Percentiles rank a stretch among this genome's conserved stretches.
These are phyloP conservation scores for Galemys pyrenaicus DNA, from an alignment of 2,113 vertebrate genomes.

Conservation along the genomic window DNA sequence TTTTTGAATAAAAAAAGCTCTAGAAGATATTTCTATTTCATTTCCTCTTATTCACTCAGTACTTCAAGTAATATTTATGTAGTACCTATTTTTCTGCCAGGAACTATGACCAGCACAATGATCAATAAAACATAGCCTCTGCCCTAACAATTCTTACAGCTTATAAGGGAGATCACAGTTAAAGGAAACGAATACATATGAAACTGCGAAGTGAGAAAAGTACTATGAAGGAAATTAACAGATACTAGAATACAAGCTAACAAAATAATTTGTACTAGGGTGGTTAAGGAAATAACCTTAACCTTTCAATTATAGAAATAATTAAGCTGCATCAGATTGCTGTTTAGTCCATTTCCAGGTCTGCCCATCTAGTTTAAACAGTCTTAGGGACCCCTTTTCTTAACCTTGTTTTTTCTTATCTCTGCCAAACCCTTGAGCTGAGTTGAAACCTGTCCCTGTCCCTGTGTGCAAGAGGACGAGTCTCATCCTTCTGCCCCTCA, in stretches of 20 bases:
- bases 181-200: neutral
- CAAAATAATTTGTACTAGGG: neutral
- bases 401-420: neutral
- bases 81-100: neutral
- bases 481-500: neutral
- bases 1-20: constrained; percentile 45
- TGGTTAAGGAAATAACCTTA: neutral
- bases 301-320: neutral
- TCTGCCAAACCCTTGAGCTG: neutral
- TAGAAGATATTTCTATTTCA: neutral
- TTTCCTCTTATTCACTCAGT: neutral
- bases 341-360: neutral
- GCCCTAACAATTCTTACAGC: neutral
- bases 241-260: neutral
- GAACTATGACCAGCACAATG: neutral
- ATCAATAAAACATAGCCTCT: neutral
- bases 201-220: neutral
- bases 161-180: neutral
- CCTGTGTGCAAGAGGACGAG: neutral
- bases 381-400: neutral
- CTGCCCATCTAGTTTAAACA: neutral
- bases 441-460: neutral
- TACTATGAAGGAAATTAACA: neutral
- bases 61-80: neutral
- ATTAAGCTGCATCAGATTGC: neutral